phyloP scores from a whole-genome alignment of 1,140 invertebrate genomes.

The Macrobrachium nipponense region DNA sequence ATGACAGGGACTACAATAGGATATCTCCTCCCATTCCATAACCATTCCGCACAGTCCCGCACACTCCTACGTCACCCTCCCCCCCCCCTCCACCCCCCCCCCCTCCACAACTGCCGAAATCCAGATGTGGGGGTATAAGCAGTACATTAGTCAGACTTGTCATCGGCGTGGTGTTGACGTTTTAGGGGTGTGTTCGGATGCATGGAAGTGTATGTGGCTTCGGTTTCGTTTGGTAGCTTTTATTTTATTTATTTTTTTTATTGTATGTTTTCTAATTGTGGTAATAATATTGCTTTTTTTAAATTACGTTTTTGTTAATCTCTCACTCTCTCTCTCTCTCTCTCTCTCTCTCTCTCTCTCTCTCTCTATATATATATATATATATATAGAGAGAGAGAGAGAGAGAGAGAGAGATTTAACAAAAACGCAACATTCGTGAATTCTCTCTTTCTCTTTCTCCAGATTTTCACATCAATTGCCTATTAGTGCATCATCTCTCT shows the following conservation, averaged over 20 bases:
- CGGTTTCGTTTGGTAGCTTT: neutral
- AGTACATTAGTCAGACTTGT: neutral
- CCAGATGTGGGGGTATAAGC: neutral
- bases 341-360: neutral
- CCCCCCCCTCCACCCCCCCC: neutral
- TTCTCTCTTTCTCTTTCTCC: neutral
- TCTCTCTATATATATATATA: too few relatives aligned
- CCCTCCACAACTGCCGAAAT: neutral
- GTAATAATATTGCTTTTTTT: neutral
- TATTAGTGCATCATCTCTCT: neutral
- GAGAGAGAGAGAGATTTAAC: too few relatives aligned
- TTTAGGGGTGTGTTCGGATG: neutral
- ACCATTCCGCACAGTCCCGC: neutral
- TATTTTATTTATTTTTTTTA: neutral
- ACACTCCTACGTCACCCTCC: neutral
- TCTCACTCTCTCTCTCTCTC: neutral
- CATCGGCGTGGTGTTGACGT: neutral
- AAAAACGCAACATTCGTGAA: too few relatives aligned
- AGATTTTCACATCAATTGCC: neutral
- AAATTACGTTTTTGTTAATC: neutral
- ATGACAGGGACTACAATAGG: too few relatives aligned
- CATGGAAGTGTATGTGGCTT: neutral
- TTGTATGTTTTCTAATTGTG: neutral
- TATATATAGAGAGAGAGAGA: too few relatives aligned
- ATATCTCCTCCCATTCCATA: neutral